Conservation (phyloP, 2,113 vertebrate species). For the Cisticola juncidis region DNA sequence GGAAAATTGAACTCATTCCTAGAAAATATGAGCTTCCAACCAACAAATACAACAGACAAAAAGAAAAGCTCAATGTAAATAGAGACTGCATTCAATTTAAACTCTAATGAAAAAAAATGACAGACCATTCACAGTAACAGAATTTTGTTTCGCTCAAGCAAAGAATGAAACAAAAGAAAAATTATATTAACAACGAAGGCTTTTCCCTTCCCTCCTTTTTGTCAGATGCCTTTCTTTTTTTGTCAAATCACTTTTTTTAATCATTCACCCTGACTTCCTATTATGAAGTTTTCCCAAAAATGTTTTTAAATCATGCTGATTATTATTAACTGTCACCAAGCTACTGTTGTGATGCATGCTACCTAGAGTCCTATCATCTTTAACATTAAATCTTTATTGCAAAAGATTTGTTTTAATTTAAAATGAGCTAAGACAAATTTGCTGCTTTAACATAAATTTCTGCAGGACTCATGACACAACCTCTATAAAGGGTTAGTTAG, state of each 20-base stretch:
- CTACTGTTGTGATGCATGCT: background rate
- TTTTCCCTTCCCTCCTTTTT: background rate
- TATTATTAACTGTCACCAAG: background rate
- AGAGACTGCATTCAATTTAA: background rate
- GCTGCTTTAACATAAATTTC: background rate
- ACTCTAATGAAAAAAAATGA: background rate
- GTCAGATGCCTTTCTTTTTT: background rate
- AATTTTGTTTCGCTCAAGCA: background rate
- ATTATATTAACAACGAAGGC: background rate
- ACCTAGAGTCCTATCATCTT: background rate
- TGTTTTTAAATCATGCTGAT: background rate
- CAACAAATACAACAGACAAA: background rate
- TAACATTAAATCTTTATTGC: background rate
- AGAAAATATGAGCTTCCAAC: slow-evolving; percentile 28
- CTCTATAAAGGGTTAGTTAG: background rate
- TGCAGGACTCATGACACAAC: background rate
- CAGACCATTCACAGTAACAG: background rate
- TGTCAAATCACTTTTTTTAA: background rate
- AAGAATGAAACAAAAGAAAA: background rate
- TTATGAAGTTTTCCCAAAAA: background rate
- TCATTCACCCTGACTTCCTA: background rate
- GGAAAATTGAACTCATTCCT: slow-evolving; percentile 42
- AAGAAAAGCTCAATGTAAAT: background rate
- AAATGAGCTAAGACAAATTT: background rate
- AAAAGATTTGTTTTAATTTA: background rate